A percentile compares a stretch with the other conserved stretches of the same genome.
phyloP scores from a whole-genome alignment of 92 coral and sea anemone genomes.

The Metridium senile region DNA sequence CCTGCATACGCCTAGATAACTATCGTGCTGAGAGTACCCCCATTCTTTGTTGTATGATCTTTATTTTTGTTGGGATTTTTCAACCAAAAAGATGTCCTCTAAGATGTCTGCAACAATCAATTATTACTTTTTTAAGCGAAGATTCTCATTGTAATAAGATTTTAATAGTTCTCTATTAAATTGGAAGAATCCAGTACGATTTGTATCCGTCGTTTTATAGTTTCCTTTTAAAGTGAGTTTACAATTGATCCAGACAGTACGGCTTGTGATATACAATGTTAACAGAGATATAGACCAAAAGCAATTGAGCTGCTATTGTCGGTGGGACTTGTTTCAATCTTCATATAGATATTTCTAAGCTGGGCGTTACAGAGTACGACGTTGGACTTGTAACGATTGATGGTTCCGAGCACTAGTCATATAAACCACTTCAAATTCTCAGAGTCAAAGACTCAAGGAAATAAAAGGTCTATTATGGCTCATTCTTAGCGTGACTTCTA shows the following conservation, averaged over 20 bases:
- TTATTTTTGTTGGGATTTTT: constrained; percentile 3
- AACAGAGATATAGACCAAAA: constrained; percentile 4
- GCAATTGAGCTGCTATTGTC: constrained; percentile 12
- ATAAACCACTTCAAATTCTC: constrained; percentile 5
- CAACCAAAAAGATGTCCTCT: not conserved
- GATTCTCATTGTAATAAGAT: too few relatives aligned
- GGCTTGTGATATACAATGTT: constrained; percentile 14
- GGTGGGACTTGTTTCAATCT: not conserved
- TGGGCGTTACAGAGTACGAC: not conserved
- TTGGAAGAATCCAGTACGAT: too few relatives aligned
- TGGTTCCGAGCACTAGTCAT: not conserved
- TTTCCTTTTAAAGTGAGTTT: not conserved
- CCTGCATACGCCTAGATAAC: constrained; percentile 30
- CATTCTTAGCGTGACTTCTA: constrained; percentile 11
- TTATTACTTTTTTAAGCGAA: not conserved
- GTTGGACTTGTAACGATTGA: not conserved
- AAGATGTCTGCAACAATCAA: not conserved
- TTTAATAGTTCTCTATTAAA: too few relatives aligned
- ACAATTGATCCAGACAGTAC: not conserved
- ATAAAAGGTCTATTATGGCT: not conserved
- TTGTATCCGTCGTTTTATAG: not conserved
- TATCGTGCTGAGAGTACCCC: constrained; percentile 32
- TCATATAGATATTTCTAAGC: not conserved
- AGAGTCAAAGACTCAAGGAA: not conserved
- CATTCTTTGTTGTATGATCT: constrained; percentile 23